phyloP scores from a whole-genome alignment of 2,113 vertebrate genomes.

The Ancistrus triradiatus region DNA sequence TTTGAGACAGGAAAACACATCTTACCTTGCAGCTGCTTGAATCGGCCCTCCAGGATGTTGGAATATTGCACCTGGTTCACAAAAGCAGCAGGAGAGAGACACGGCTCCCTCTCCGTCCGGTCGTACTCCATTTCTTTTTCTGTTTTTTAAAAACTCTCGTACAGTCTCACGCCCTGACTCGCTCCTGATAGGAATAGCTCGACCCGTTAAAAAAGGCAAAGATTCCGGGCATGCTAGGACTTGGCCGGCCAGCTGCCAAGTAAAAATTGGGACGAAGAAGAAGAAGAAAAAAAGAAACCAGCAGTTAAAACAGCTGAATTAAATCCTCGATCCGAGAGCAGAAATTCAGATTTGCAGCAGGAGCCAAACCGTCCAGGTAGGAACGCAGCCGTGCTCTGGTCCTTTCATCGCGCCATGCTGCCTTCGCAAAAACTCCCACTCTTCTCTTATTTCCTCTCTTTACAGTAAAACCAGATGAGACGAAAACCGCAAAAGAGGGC shows the following conservation, averaged over 20 bases:
- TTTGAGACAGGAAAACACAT: not conserved
- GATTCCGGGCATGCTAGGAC: constrained; percentile 6
- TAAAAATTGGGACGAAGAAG: not conserved
- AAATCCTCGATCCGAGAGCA: not conserved
- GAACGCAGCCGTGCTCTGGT: not conserved
- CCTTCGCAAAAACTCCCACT: not conserved
- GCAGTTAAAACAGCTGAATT: not conserved
- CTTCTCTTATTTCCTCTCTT: constrained; percentile 42
- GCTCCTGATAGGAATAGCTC: not conserved
- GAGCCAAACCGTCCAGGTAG: constrained; percentile 13
- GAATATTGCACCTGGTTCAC: constrained; percentile 84
- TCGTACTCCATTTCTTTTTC: constrained; percentile 63
- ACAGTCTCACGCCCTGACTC: not conserved
- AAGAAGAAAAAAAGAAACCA: not conserved
- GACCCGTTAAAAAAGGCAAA: not conserved
- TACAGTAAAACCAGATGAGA: constrained; percentile 43
- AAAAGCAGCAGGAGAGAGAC: constrained; percentile 83
- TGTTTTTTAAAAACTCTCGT: not conserved
- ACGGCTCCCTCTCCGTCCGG: constrained; percentile 59
- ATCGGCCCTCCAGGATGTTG: constrained; percentile 85
- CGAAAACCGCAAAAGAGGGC: constrained; percentile 22
- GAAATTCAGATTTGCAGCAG: not conserved
- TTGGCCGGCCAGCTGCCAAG: not conserved
- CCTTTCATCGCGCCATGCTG: constrained; percentile 30
- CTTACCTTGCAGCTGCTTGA: constrained; percentile 95